Base-by-base conservation (phyloP, 2,888 invertebrate species). In the Lasioglossum figueresi region DNA sequence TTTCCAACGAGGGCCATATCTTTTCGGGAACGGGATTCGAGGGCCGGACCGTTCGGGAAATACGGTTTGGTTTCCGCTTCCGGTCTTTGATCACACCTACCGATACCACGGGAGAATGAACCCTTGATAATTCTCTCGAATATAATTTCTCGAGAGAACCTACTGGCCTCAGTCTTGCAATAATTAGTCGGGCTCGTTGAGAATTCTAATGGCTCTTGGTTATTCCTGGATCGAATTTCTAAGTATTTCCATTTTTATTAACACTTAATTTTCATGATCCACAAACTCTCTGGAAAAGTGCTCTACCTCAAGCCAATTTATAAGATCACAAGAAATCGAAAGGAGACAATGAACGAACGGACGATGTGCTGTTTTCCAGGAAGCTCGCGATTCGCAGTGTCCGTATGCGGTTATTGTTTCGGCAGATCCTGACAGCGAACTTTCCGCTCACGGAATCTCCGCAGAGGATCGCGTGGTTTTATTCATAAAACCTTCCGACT, bases 1-100 rank as follows among this genome's bases (percentile, higher is more conserved):
- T 79, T 87, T 71, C 48, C 73, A 87, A 86, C 83, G 76, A 80
- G 79, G 70, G 3, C 43, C 71, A n/a, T 56, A 74, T 79, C 72
- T 87, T 79, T 73, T 48, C 40, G 72, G 27, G 63, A 40, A 63
- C 31, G 40, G 43, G 71, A 66, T 43, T 40, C 48, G 70, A 52
- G 48, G 70, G n/a, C 5, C 27, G 45, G 56, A 40, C 23, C 31
- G 70, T 78, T 78, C 82, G 78, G 52, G 12, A 19, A 4, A n/a
- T 34, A 80, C 34, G 45, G 31, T 31, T 40, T 40, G 37, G 52
- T 66, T 76, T 83, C 77, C 76, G 72, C 72, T 84, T 84, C 83
- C 83, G 82, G 82, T 73, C 45, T 48, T 27, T 40, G 52, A 70
- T 72, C 72, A 23, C 3, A 45, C 31, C 52, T 8, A 16, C 27